Evolutionary conservation across 2,797 vertebrate genomes (phyloP), one percentile per base, ranked within the genome.

Genomic region (Lates japonicus): DNA sequence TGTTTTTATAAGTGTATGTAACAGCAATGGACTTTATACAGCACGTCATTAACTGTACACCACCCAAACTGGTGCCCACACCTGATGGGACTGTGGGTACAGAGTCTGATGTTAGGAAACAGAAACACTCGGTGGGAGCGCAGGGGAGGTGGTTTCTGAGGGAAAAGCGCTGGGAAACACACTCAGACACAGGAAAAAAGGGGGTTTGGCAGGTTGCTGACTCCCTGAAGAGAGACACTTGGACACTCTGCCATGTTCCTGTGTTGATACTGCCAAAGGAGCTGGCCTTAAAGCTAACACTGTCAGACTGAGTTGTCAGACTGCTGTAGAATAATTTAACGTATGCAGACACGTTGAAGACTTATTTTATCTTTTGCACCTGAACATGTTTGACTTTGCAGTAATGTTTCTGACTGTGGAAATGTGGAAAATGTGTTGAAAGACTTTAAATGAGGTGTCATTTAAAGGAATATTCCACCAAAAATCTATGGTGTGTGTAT

Each of bases 1-100:
- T 83, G 80, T 84, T 90, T 87, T 85, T 52, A 78, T 80, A 81
- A 70, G 51, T 58, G 61, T 9, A 60, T 75, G 62, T 63, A 57
- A 52, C n/a, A 39, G 59, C n/a, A 39, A n/a, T 25, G 44, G 74
- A 77, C 39, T 55, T 71, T 33, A 65, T 69, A 42, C 31, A 70
- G 57, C 81, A 85, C 49, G 19, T 85, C 70, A 85, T 84, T 70
- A 81, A 78, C 57, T 69, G 59, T 29, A 65, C 59, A 31, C 44
- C 55, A 61, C 59, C 39, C 63, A 41, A 68, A 72, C 52, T 41
- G 63, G 17, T 41, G 25, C 22, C 39, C 52, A 59, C 68, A 67
- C 70, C 69, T 62, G 31, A 52, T 42, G 52, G 7, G 6, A 5
- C 5, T 20, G 68, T 2, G 16, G 77, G 63, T 31, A 19, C 71